Conservation (phyloP, 2,113 vertebrate species). For the Epinephelus fuscoguttatus region DNA sequence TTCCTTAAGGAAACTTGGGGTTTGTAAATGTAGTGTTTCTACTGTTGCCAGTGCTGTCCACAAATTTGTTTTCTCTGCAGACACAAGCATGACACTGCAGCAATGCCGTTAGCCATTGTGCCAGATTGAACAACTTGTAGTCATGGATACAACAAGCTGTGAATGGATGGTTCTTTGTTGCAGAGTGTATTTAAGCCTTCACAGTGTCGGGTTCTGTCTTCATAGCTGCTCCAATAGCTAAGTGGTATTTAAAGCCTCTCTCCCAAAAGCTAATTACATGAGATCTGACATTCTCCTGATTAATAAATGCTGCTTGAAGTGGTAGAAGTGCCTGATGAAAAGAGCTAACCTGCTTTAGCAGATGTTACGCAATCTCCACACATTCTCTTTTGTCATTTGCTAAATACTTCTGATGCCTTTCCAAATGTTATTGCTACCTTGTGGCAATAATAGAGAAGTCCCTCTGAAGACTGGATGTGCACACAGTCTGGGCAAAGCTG, state of each 20-base stretch:
- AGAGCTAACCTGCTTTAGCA: background rate
- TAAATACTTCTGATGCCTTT: slow-evolving; percentile 8
- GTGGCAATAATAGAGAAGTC: background rate
- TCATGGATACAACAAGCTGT: slow-evolving; percentile 12
- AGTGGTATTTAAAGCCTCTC: slow-evolving; percentile 17
- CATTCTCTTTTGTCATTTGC: background rate
- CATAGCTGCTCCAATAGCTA: background rate
- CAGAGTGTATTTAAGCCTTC: slow-evolving; percentile 6
- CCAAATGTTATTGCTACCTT: slow-evolving; percentile 34
- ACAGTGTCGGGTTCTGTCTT: background rate
- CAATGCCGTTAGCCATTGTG: background rate
- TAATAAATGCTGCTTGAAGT: background rate
- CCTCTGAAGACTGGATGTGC: background rate
- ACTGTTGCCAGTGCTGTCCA: background rate
- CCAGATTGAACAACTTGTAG: background rate
- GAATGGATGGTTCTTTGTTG: background rate
- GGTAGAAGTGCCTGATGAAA: slow-evolving; percentile 5
- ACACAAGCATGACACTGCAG: background rate
- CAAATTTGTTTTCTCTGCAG: background rate
- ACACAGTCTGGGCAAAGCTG: background rate
- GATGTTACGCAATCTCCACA: background rate
- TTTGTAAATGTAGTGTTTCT: slow-evolving; percentile 1
- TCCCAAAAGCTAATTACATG: background rate
- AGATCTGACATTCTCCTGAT: slow-evolving; percentile 15
- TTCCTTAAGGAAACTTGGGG: slow-evolving; percentile 17